phyloP scores from a whole-genome alignment of 2,113 vertebrate species.

The Xyrauchen texanus region DNA sequence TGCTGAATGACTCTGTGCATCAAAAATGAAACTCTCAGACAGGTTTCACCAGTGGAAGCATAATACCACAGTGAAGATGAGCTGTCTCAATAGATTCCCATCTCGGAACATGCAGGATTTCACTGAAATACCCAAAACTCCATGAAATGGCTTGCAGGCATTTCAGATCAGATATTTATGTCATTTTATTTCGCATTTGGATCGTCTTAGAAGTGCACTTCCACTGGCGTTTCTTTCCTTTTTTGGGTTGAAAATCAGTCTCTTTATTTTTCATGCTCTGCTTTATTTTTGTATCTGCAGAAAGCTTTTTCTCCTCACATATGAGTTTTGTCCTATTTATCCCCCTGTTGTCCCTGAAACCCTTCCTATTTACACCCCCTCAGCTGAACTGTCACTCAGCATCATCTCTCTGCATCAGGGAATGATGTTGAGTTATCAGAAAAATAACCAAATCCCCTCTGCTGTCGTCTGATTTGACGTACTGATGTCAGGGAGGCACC shows the following conservation, averaged over 20 bases:
- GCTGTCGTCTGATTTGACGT: slow-evolving; percentile 8
- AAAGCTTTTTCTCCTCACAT: slow-evolving; percentile 37
- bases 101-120: slow-evolving; percentile 21
- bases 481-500: neutral
- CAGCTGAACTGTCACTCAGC: slow-evolving; percentile 20
- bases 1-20: too few species aligned
- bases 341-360: neutral
- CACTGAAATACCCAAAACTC: slow-evolving; percentile 2
- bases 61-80: slow-evolving; percentile 3
- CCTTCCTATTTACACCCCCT: slow-evolving; percentile 16
- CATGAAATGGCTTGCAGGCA: slow-evolving; percentile 8
- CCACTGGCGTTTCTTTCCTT: neutral
- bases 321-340: slow-evolving; percentile 51
- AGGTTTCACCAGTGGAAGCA: neutral
- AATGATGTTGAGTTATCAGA: slow-evolving; percentile 14
- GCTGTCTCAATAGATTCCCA: neutral
- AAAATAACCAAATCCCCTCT: neutral
- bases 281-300: slow-evolving; percentile 46
- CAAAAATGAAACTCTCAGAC: neutral
- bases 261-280: slow-evolving; percentile 53
- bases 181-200: slow-evolving; percentile 20
- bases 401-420: too few species aligned
- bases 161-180: slow-evolving; percentile 28
- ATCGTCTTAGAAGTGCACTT: slow-evolving; percentile 4
- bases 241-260: neutral